Evolutionary conservation across 1,140 invertebrate species (phyloP).

Genomic region (Eumeta japonica): DNA sequence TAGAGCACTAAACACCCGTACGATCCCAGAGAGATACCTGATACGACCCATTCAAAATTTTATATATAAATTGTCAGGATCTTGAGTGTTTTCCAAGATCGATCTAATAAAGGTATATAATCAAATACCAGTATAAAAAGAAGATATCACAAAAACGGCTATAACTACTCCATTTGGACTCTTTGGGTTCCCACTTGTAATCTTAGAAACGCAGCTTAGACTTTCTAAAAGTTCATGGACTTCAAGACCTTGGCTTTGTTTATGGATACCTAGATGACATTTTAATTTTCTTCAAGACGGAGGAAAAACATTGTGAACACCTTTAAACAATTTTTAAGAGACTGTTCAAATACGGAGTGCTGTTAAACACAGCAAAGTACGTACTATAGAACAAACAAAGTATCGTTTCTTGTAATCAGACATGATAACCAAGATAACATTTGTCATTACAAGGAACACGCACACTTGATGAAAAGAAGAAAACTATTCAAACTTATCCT

Average conservation of each 20-base stretch:
- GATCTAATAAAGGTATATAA: slow-evolving; percentile 14
- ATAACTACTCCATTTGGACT: slow-evolving; percentile 33
- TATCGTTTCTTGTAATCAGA: slow-evolving; percentile 25
- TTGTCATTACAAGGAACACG: slow-evolving; percentile 25
- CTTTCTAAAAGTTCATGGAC: too few species aligned
- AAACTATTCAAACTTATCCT: slow-evolving; percentile 23
- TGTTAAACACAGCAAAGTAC: slow-evolving; percentile 20
- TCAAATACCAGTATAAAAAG: slow-evolving; percentile 29
- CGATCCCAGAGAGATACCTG: slow-evolving; percentile 41
- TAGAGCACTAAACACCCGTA: slow-evolving; percentile 18
- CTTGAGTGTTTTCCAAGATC: slow-evolving; percentile 6
- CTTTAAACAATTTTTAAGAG: not conserved
- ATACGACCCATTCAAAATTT: slow-evolving; percentile 29
- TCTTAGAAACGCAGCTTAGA: slow-evolving; percentile 29
- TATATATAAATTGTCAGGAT: slow-evolving; percentile 14
- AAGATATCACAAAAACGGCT: slow-evolving; percentile 35
- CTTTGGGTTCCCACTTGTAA: slow-evolving; percentile 23
- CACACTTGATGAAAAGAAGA: slow-evolving; percentile 16
- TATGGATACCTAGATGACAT: too few species aligned
- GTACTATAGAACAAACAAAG: slow-evolving; percentile 9
- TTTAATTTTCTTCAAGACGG: slow-evolving; percentile 46
- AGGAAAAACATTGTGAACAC: slow-evolving; percentile 7
- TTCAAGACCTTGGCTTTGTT: too few species aligned
- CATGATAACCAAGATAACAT: too few species aligned
- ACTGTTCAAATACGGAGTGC: slow-evolving; percentile 6